These are phyloP conservation scores for Frankliniella fusca DNA, from an alignment of 2,888 invertebrate genomes.

Conservation along the genomic window DNA sequence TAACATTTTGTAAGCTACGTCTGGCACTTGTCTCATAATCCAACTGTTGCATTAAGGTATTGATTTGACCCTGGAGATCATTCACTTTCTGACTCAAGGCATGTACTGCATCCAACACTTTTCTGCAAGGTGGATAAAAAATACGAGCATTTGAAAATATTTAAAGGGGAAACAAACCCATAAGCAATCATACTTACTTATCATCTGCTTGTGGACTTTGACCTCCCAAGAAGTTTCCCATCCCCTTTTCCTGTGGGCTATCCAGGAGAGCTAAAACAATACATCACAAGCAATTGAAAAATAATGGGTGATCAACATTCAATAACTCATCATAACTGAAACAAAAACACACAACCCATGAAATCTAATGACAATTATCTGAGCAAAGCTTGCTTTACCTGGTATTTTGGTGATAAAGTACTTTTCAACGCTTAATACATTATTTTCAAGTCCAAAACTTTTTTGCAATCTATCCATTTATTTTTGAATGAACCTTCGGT, in stretches of 20 bases:
- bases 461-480: too few relatives aligned
- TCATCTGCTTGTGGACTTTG: not conserved
- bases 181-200: not conserved
- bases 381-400: not conserved
- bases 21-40: conserved; percentile 63
- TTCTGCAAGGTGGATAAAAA: conserved; percentile 55
- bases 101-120: conserved; percentile 72
- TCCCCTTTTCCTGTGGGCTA: not conserved
- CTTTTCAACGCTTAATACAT: too few relatives aligned
- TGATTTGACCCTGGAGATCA: conserved; percentile 59
- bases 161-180: not conserved
- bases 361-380: not conserved
- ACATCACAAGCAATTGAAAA: not conserved
- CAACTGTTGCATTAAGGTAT: conserved; percentile 57
- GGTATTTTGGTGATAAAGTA: not conserved
- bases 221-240: conserved; percentile 5
- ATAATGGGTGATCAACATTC: not conserved
- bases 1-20: conserved; percentile 47
- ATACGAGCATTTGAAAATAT: conserved; percentile 47
- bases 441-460: too few relatives aligned
- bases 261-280: conserved; percentile 35
- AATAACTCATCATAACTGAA: not conserved
- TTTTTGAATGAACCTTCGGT: too few relatives aligned
- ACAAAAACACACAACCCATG: not conserved
- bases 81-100: conserved; percentile 69